Evolutionary conservation across 2,888 invertebrate genomes (phyloP), one percentile per base, ranked within the genome.

Genomic region (Spodoptera picta): DNA sequence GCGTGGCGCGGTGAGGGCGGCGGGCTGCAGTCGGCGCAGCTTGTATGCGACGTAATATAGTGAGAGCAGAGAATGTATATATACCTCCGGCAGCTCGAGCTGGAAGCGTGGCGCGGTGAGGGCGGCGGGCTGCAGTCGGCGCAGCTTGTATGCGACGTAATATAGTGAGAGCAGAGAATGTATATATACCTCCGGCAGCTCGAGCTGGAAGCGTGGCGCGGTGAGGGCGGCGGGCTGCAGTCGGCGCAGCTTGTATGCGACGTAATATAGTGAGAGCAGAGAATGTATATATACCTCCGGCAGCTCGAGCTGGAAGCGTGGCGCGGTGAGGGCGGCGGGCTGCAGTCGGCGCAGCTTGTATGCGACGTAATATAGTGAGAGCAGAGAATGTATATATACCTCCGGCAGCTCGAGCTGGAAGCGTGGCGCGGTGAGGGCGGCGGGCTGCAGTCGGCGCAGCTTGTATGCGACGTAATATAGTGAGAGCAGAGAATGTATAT

Each of bases 341-440:
- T 97, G 96, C 96, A 98, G 96, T 36, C 97, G 95, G 14, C 99
- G 95, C 79, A 99, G 94, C 92, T 99, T 99, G 92, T 98, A 99
- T 85, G 97, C 97, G 53, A 98, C 96, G 69, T 97, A 96, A 6
- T 31, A 4, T 6, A 31, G 31, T 7, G 31, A 14, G 14, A 14
- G 14, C 31, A 6, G 1, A 4, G 7, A 4, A 31, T 6, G 31
- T 31, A 31, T 31, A 7, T 31, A 7, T n/a, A 97, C 97, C 89
- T 99, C 98, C 0, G 98, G 98, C 75, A 98, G 95, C 80, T 98
- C 98, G 4, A 99, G 95, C 70, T 97, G 96, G 89, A 98, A 98
- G 81, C 96, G 95, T 48, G 98, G 93, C 86, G 97, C 96, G 75
- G 97, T 97, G 42, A 99, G 94, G 31, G 98, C 97, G 89, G 98